Conservation (phyloP, 1,140 invertebrate genomes). For the Brachionus asplanchnoidis region DNA sequence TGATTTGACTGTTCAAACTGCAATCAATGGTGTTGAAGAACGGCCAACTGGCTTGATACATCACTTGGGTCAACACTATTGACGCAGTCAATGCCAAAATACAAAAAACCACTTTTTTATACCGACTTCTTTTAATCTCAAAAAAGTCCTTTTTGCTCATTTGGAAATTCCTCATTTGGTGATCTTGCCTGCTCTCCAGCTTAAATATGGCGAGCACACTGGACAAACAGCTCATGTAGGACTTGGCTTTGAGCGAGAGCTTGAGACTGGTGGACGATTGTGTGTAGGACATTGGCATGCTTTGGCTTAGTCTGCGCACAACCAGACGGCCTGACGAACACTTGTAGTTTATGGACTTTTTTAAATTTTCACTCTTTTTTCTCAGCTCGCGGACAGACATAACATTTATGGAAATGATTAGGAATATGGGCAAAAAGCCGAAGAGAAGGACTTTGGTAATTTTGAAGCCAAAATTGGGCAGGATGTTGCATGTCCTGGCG, state of each 20-base stretch:
- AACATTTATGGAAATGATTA: constrained; percentile 14
- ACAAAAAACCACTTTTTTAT: constrained; percentile 26
- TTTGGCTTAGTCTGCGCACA: neutral
- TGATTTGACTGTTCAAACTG: neutral
- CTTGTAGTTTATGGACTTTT: neutral
- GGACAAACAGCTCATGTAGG: neutral
- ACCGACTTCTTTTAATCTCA: neutral
- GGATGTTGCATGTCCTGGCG: neutral
- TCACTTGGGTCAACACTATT: neutral
- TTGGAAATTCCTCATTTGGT: neutral
- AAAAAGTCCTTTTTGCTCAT: neutral
- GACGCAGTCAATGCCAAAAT: constrained; percentile 24
- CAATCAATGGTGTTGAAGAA: neutral
- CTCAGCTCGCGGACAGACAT: neutral
- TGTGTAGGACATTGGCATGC: neutral
- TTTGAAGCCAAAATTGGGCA: constrained; percentile 15
- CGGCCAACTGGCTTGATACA: constrained; percentile 26
- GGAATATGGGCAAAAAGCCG: constrained; percentile 7
- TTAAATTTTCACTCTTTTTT: neutral
- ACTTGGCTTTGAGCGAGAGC: neutral
- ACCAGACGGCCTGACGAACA: neutral
- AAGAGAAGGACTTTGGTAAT: neutral
- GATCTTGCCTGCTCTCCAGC: neutral
- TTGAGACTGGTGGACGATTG: neutral
- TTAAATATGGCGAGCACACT: neutral